Conservation (phyloP, 2,888 invertebrate genomes). For the Serrognathus titanus region DNA sequence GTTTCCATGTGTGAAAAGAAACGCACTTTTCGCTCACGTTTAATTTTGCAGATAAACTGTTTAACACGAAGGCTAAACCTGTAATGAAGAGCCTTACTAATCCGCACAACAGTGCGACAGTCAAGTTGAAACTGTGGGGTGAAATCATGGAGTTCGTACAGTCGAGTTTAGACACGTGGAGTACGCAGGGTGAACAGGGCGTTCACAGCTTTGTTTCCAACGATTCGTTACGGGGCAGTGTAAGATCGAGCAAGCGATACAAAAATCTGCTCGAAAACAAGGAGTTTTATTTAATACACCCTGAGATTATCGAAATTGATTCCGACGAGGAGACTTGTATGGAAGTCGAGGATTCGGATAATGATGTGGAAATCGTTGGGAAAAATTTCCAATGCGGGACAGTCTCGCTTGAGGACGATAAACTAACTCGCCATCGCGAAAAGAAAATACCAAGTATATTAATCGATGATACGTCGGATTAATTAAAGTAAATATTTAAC, state of each 20-base stretch:
- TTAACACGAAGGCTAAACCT: conserved; percentile 10
- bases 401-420: too few relatives aligned
- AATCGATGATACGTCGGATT: too few relatives aligned
- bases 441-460: too few relatives aligned
- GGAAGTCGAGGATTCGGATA: conserved; percentile 7
- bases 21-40: too few relatives aligned
- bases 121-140: conserved; percentile 7
- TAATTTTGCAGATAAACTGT: conserved; percentile 9
- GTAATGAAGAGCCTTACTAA: conserved; percentile 11
- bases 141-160: conserved; percentile 7
- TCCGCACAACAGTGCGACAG: conserved; percentile 7
- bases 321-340: conserved; percentile 8
- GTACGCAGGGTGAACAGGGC: conserved; percentile 1
- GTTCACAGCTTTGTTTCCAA: background rate
- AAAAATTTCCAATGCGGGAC: too few relatives aligned
- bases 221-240: background rate
- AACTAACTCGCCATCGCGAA: too few relatives aligned
- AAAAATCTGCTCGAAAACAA: conserved; percentile 13
- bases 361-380: conserved; percentile 6
- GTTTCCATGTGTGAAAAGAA: background rate
- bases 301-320: conserved; percentile 12
- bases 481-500: too few relatives aligned
- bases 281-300: conserved; percentile 12
- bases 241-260: conserved; percentile 4
- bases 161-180: conserved; percentile 1